Evolutionary conservation across 2,888 invertebrate genomes (phyloP), one percentile per base, ranked within the genome.

Genomic region (Andricus curvator): DNA sequence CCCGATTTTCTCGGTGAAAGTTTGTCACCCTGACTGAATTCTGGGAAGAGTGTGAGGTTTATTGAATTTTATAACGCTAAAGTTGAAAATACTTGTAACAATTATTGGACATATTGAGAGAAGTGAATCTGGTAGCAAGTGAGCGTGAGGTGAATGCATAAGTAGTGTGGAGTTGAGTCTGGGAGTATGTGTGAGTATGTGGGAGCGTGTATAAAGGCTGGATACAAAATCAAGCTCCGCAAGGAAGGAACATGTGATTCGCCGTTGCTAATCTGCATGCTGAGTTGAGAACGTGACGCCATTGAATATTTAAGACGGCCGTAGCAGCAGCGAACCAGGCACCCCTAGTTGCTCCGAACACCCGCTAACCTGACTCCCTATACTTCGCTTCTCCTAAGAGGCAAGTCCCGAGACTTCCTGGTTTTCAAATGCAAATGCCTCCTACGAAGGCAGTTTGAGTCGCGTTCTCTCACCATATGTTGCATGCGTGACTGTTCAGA

Each of bases 241-340:
- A 85, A 84, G 89, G 86, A 85, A 84, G 89, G 86, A 89, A 89
- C 90, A 90, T 88, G 90, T 88, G 89, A 90, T 90, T 91, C 88
- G 87, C 87, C 87, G 85, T 84, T 87, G 88, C 89, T 91, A 91
- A 92, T 92, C 89, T 91, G 88, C 91, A 91, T 90, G 88, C 89
- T 84, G 90, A 89, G 90, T 88, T 85, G 88, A 88, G 90, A 89
- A 91, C 90, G 90, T 89, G 89, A 90, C 89, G 89, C 87, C 90
- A 91, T 90, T 92, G 91, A 92, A 92, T 91, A 92, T 92, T 91
- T 91, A 91, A 92, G 91, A 90, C 89, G 90, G 85, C 84, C 85
- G 85, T 81, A 81, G 82, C 80, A 82, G 84, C 82, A 84, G 85
- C 82, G 82, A 80, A 81, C 81, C 78, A 70, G 79, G 79, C 80